These are phyloP conservation scores for Stictocephala bisonia DNA, from an alignment of 2,888 invertebrate species.

Conservation along the genomic window DNA sequence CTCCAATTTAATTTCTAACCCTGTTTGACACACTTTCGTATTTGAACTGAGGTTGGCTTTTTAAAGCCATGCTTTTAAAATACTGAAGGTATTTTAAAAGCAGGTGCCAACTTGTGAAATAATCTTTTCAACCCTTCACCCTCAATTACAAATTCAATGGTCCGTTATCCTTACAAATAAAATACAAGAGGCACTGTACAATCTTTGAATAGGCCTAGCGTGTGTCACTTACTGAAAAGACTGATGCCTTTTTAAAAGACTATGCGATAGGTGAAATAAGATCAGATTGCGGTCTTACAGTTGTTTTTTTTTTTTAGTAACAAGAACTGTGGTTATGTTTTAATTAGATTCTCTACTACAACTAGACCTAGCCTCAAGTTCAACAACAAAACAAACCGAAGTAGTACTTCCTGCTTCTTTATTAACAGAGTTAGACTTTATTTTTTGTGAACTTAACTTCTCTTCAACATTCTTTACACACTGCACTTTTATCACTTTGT, in stretches of 20 bases:
- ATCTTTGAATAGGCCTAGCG: background rate
- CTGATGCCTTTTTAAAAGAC: background rate
- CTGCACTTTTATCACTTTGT: slow-evolving; percentile 8
- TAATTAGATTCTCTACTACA: no score
- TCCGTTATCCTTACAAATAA: slow-evolving; percentile 24
- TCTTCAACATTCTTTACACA: slow-evolving; percentile 17
- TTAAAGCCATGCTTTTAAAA: no score
- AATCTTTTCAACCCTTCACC: slow-evolving; percentile 26
- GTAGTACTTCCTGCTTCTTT: background rate
- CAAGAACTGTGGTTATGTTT: no score
- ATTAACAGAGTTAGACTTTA: background rate
- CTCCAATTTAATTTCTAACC: background rate
- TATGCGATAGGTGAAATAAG: background rate
- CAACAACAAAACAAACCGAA: background rate
- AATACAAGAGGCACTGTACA: background rate
- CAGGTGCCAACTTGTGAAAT: slow-evolving; percentile 29
- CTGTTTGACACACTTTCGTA: slow-evolving; percentile 17
- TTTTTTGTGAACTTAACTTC: slow-evolving; percentile 29
- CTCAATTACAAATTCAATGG: slow-evolving; percentile 17
- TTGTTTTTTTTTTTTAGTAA: background rate
- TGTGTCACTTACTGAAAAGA: background rate
- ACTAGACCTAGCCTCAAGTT: no score
- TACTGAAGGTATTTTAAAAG: slow-evolving; percentile 32
- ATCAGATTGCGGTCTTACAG: background rate
- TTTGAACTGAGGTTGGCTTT: slow-evolving; percentile 22